These are phyloP conservation scores for Ptiloglossa arizonensis DNA, from an alignment of 1,140 invertebrate species.

Conservation along the genomic window DNA sequence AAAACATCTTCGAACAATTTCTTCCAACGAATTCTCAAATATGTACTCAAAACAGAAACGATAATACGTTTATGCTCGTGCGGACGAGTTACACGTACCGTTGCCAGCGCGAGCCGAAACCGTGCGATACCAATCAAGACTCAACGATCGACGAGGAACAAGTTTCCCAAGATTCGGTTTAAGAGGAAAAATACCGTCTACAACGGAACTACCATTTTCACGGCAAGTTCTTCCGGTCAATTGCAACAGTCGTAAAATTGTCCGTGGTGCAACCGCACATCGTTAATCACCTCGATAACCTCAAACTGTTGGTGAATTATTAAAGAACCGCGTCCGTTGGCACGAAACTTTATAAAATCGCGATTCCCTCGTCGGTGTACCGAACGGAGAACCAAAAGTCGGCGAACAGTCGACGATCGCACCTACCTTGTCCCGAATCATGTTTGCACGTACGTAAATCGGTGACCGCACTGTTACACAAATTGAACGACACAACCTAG, in stretches of 20 bases:
- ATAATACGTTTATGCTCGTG: too few species aligned
- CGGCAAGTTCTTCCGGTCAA: slow-evolving; percentile 20
- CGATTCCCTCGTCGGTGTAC: neutral
- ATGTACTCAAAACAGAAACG: too few species aligned
- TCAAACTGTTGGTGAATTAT: neutral
- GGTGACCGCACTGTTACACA: slow-evolving; percentile 63
- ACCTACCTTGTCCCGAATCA: slow-evolving; percentile 76
- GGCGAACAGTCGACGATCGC: neutral
- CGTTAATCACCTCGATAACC: slow-evolving; percentile 5
- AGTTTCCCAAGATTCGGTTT: neutral
- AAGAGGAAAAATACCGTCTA: slow-evolving; percentile 4
- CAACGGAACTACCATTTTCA: slow-evolving; percentile 1
- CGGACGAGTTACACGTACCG: too few species aligned
- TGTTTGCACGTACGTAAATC: slow-evolving; percentile 68
- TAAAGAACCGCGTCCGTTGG: neutral
- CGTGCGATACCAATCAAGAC: too few species aligned
- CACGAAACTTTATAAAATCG: too few species aligned
- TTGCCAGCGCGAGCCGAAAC: too few species aligned
- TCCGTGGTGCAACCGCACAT: neutral
- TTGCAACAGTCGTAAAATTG: slow-evolving; percentile 8
- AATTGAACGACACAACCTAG: slow-evolving; percentile 32
- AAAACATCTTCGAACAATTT: too few species aligned
- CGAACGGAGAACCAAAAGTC: neutral
- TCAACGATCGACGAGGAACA: too few species aligned
- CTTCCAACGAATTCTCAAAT: too few species aligned